Evolutionary conservation across 2,113 vertebrate species (phyloP), one percentile per base, ranked within the genome.

Genomic region (Ameiurus melas): DNA sequence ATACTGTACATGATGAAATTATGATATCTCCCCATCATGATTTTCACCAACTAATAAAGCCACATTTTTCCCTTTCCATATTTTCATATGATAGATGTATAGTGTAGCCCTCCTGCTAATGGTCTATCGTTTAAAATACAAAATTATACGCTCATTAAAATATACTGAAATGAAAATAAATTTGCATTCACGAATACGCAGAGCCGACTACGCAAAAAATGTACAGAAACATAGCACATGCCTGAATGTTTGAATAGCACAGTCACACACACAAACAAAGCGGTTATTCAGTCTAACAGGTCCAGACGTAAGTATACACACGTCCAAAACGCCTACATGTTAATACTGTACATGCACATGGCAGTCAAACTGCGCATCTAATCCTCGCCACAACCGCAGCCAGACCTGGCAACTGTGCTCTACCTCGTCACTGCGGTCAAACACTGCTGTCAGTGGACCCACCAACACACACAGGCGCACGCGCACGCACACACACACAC

Each of bases 231-330:
- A 22, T 13, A 47, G 43, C 43, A 70, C 66, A 53, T 70, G 83
- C 55, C 64, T 70, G 47, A 51, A 53, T 70, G 83, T 70, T 47
- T 70, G n/a, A 30, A n/a, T 30, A 30, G 39, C 58, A 62, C 75
- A 66, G n/a, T 27, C 57, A 39, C 39, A 55, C 27, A 36, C 58
- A 85, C 70, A 64, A 13, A 84, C 22, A 82, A n/a, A 85, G 68
- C 55, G 81, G 75, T 70, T 47, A 71, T 77, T 86, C 80, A 84
- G 47, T 70, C 64, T n/a, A 39, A 86, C 87, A 75, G 1, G 39
- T 33, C 47, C 80, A 87, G 85, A 87, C 89, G 39, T 77, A 68
- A 82, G 81, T 66, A 89, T 86, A 90, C 30, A 89, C 79, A 84
- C 78, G 71, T 68, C 47, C 47, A 66, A 66, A 22, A 85, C 51